Conservation (phyloP, 2,888 invertebrate species). For the Megalurothrips usitatus region DNA sequence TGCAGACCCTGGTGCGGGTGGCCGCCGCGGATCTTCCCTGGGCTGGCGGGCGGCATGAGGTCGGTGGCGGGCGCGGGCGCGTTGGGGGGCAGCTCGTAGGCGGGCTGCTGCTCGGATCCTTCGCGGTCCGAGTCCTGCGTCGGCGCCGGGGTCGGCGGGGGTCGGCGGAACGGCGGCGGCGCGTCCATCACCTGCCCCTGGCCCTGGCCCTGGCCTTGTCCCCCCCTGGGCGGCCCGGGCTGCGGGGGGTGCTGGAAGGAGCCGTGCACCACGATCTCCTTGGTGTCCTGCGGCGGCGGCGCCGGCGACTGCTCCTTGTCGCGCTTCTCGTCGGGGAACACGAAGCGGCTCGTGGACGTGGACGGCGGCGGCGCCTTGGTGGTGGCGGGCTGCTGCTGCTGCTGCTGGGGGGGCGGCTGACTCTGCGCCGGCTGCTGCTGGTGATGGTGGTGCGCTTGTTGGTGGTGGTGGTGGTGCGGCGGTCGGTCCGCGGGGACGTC, state of each 20-base stretch:
- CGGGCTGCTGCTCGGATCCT: not conserved
- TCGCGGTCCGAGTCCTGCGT: slow-evolving; percentile 9
- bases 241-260: slow-evolving; percentile 15
- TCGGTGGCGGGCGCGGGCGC: not conserved
- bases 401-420: too few species aligned
- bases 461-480: not conserved
- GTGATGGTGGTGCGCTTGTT: too few species aligned
- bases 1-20: not conserved
- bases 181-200: slow-evolving; percentile 20
- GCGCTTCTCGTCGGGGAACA: slow-evolving; percentile 17
- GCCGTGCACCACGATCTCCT: slow-evolving; percentile 15
- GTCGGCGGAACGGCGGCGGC: not conserved
- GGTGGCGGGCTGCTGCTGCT: not conserved
- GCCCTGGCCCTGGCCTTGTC: not conserved
- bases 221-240: not conserved
- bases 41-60: slow-evolving; percentile 6
- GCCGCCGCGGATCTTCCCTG: not conserved
- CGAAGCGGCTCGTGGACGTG: not conserved
- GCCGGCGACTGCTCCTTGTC: not conserved
- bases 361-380: not conserved
- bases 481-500: not conserved
- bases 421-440: too few species aligned
- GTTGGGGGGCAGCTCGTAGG: not conserved
- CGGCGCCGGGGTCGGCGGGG: not conserved
- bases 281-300: not conserved